Base-by-base conservation (phyloP, 23 tunicate genomes). In the Phallusia fumigata region DNA sequence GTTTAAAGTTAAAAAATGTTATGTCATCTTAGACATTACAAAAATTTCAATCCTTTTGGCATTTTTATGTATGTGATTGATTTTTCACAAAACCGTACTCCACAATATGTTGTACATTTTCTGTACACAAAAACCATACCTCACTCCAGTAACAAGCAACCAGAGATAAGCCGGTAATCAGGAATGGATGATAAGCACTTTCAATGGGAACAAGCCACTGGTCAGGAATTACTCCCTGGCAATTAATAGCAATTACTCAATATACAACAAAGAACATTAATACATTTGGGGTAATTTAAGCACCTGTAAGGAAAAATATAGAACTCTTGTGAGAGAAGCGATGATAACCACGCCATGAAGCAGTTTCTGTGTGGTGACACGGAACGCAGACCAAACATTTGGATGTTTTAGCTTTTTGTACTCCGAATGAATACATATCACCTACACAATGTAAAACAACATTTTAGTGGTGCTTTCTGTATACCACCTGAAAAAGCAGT, bases 141-240 rank as follows among this genome's bases (percentile, higher is more conserved):
- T 95, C 99, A 80, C 95, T 89, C 99, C 99, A 95, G 45, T 95
- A 95, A 69, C 99, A 95, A 52, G 86, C 99, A 26, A 95, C 95
- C 19, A 95, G 85, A 0, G 99, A 90, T 34, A 95, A 44, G n/a
- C 95, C 93, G 30, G 99, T 89, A 32, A 89, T 95, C 0, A 95
- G 76, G 11, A 95, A 65, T 1, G 99, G 95, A 53, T 90, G 87
- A 65, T 95, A 95, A 0, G 87, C 94, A 86, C 88, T 82, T 40
- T 89, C 89, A 78, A 86, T 84, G 36, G 95, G 89, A 12, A 80
- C 76, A 0, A 93, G 33, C 93, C 93, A 93, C 44, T 84, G 85
- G 24, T 82, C 84, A 32, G 90, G 85, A 79, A 88, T 89, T 6
- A 87, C 84, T 34, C 92, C 97, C 97, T 92, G 72, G 35, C 28